Evolutionary conservation across 1,140 invertebrate genomes (phyloP).

Genomic region (Halesus radiatus): DNA sequence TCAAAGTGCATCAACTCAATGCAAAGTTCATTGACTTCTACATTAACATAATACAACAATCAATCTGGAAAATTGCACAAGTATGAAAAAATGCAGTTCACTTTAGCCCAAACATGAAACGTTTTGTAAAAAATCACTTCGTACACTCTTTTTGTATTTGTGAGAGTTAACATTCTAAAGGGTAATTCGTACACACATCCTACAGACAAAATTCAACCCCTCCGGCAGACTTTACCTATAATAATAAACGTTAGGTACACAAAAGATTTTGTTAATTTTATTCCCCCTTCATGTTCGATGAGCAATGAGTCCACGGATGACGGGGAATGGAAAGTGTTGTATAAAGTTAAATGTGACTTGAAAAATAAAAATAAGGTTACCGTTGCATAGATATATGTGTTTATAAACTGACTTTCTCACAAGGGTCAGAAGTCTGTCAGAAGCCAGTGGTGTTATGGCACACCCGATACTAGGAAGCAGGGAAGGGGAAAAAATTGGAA

Average conservation of each 20-base stretch:
- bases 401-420: background rate
- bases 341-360: background rate
- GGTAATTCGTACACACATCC: background rate
- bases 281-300: slow-evolving; percentile 10
- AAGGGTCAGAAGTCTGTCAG: too few relatives aligned
- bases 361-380: background rate
- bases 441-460: too few relatives aligned
- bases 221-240: slow-evolving; percentile 37
- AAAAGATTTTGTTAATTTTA: slow-evolving; percentile 51
- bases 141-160: background rate
- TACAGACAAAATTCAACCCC: slow-evolving; percentile 17
- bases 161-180: slow-evolving; percentile 47
- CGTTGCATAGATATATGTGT: background rate
- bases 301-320: too few relatives aligned
- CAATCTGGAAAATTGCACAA: too few relatives aligned
- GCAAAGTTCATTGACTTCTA: too few relatives aligned
- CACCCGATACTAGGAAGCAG: too few relatives aligned
- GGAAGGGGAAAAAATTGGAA: too few relatives aligned
- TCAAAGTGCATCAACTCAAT: too few relatives aligned
- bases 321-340: background rate
- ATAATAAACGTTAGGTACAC: slow-evolving; percentile 40
- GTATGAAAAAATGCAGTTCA: too few relatives aligned
- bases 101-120: background rate
- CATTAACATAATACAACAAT: too few relatives aligned
- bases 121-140: slow-evolving; percentile 3